Evolutionary conservation across 2,888 invertebrate species (phyloP), one percentile per base, ranked within the genome.

Genomic region (Emmelina monodactyla): DNA sequence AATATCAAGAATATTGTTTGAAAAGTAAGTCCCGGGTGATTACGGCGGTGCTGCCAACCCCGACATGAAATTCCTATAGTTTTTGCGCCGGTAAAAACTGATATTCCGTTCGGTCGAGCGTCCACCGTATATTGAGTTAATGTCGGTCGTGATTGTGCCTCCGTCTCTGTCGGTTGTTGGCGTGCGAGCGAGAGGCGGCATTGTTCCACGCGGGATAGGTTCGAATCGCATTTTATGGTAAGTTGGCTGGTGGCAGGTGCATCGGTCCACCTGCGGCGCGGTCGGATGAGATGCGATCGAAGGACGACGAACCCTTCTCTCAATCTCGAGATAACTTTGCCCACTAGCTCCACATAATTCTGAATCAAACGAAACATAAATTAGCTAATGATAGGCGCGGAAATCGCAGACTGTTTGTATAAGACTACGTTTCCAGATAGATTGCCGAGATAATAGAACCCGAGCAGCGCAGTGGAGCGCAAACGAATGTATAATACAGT

Each of bases 191-290:
- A 66, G 76, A 73, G 45, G 53, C 53, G 49, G 52, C 50, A 50
- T 63, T 61, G 67, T 68, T 73, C 67, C 66, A 65, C 53, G 50
- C 62, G 51, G 68, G 69, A 67, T 69, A 62, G 66, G 65, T 65
- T 69, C 55, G 59, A 66, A 72, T 76, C 70, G 72, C 75, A 73
- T 78, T 78, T 76, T 76, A 78, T 76, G 73, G 73, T 73, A 72
- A 73, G 76, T 69, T 69, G 73, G 67, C 70, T 67, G 61, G 58
- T 55, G 66, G 70, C 76, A 78, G 76, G 78, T 76, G 78, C 65
- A 69, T 49, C 56, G 61, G 46, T 71, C 63, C 79, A 79, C 79
- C 79, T 78, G 79, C 76, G 65, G 60, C 60, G 65, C 63, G 70
- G 64, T 63, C 69, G 60, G 62, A 56, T 63, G 71, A 70, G 75